Evolutionary conservation across 2,113 vertebrate species (phyloP), one percentile per base, ranked within the genome.

Genomic region (Lichenostomus cassidix): DNA sequence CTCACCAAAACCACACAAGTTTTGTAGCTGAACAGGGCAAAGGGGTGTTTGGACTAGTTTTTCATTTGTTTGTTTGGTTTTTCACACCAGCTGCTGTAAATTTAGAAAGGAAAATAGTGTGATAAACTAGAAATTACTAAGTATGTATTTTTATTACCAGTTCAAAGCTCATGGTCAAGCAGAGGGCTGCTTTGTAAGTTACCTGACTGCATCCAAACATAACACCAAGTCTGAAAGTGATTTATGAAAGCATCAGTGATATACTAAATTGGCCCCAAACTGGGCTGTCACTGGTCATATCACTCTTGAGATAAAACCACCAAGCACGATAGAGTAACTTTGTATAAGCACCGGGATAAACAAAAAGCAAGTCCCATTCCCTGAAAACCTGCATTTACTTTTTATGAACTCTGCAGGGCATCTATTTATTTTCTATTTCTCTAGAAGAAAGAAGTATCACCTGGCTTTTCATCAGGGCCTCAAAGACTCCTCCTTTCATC

Each of bases 291-390:
- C 29, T 29, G 25, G 56, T 62, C 21, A 19, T 17, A 24, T 79
- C 50, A 63, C 21, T 21, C 42, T 7, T 7, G 31, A 89, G 46
- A 25, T 37, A 87, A 87, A 29, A 5, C 11, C 39, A 55, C 7
- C 24, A 73, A 58, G 15, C 24, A 69, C 4, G 16, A 23, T 0
- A 27, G 10, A 49, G 10, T 19, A 87, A 33, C 31, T 52, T 49
- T 0, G 0, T 29, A 64, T n/a, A 23, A 79, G 41, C 44, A 69
- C 23, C 0, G 0, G 29, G 24, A 64, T 7, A 63, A 89, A 60
- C 5, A 71, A 50, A 80, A 59, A 29, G 37, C 10, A 47, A 62
- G 39, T 15, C 9, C 20, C 37, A 49, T 41, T 59, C 27, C 47
- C 19, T 44, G 68, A 56, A 89, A 95, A 52, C 5, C 4, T 33